Evolutionary conservation across 2,113 vertebrate genomes (phyloP), one percentile per base, ranked within the genome.

Genomic region (Nerophis lumbriciformis): DNA sequence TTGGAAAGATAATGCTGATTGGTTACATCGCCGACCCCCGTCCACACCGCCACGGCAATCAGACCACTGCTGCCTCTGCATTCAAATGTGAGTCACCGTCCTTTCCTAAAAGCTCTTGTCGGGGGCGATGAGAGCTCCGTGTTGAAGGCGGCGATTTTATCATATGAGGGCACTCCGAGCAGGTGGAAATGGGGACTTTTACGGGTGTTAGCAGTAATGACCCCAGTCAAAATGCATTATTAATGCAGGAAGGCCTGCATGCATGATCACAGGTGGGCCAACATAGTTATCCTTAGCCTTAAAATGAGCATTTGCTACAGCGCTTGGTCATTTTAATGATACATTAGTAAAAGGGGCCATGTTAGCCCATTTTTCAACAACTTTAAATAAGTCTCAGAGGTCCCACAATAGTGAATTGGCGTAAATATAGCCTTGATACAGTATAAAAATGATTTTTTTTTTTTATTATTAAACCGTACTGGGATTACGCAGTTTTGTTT

Each of bases 31-130:
- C 9, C 37, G 39, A 56, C 10, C n/a, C 8, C 6, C 37, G 8
- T 5, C 53, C 51, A 11, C 19, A 11, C 28, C 51, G 10, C 35
- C 37, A 39, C 60, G 38, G 48, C 75, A 76, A 77, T 76, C 81
- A 76, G 54, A 83, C 79, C 65, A 64, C 69, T 59, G 71, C 57
- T 78, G 74, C 66, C 68, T 71, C 50, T 63, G 76, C 76, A 80
- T 85, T 79, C 60, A 81, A 79, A 83, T 74, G 52, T 71, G 42
- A 12, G 5, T 64, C 62, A 48, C 38, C 60, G 63, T 51, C 53
- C 16, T 63, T 8, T 39, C 72, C 77, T 71, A 52, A 75, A 77
- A 75, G 64, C 73, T 63, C 72, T 59, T 52, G 72, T 80, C 72
- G n/a, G 44, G 68, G 28, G 66, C 11, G 39, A 62, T 71, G 72